Base-by-base conservation (phyloP, 2,888 invertebrate genomes). In the Lasioglossum figueresi region DNA sequence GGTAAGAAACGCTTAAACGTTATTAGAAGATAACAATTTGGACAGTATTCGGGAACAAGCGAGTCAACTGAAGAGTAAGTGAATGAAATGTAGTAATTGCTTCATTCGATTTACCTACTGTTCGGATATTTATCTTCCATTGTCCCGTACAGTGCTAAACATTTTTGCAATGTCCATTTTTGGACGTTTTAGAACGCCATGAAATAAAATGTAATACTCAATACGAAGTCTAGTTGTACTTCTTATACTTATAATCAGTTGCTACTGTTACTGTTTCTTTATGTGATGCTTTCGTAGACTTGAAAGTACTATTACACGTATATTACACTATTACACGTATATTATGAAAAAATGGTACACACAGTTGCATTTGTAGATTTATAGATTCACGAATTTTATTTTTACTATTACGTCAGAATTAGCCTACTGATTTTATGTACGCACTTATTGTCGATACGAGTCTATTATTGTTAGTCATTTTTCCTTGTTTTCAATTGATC, bases 1-100 rank as follows among this genome's bases (percentile, higher is more conserved):
- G 76, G 76, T 76, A 76, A 76, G 76, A 34, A 66, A 45, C 31
- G 27, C 10, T 34, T 45, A 52, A 31, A 48, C 43, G 34, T 76
- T 45, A 45, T 45, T 45, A 45, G 45, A 45, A 45, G 45, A 45
- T 45, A 45, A 45, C 45, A 16, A 5, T 45, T 66, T 34, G 66
- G 45, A 12, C 45, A 56, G 12, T 56, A 56, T n/a, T 16, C 14
- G 31, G 16, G 23, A n/a, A 66, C 27, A 31, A 56, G n/a, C 56
- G 4, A n/a, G 56, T 12, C 37, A 70, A 2, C 40, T 37, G 1
- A 40, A n/a, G n/a, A 70, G 70, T 70, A 37, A 70, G 70, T 40
- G 37, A 40, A 70, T 40, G 10, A 23, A 68, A 14, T 31, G 4
- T 23, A 63, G n/a, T 56, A n/a, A 56, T 56, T 56, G n/a, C 23